Evolutionary conservation across 1,140 invertebrate species (phyloP), one percentile per base, ranked within the genome.

Genomic region (Heliothis virescens): DNA sequence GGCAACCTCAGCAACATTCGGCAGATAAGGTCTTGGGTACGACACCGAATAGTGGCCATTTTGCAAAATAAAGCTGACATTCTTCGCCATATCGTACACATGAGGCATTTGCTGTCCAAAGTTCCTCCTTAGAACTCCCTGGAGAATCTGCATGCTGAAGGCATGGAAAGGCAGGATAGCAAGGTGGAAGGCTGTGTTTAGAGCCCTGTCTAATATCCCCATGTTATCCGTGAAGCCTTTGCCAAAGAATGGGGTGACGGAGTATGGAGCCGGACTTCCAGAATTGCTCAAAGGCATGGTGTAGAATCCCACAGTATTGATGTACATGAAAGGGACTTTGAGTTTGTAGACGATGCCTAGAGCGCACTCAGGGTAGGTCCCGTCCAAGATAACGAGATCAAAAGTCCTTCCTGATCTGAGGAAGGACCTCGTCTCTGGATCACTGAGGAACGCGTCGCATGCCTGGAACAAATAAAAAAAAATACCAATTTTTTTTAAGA

Each of bases 1-100:
- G 13, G 97, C 97, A 4, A 98, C 96, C 91, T 98, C 98, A 11
- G 97, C 97, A 0, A 98, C 97, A 90, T 97, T 97, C 0, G 97
- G 96, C 82, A 97, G 92, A 85, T 97, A 96, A 0, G 97, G 96
- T 53, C 97, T 95, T 0, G 97, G 96, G 90, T 97, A 97, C 0
- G 96, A 96, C 0, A 98, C 96, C 9, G 96, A 96, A 67, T 96
- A 96, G 87, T 98, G 97, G 48, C 96, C 97, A 91, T 98, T 98
- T 88, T 97, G 97, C 7, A 98, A 91, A 48, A 97, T 97, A 84
- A 98, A 96, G 87, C 96, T 97, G 1, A 97, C 96, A 87, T 97
- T 97, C 82, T 95, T 96, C 1, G 95, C 95, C 83, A 96, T 95
- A 9, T 97, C 96, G 55, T 96, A 96, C 0, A 96, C 95, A 79